These are phyloP conservation scores for Ariolimax columbianus DNA, from an alignment of 2,888 invertebrate genomes.

Conservation along the genomic window DNA sequence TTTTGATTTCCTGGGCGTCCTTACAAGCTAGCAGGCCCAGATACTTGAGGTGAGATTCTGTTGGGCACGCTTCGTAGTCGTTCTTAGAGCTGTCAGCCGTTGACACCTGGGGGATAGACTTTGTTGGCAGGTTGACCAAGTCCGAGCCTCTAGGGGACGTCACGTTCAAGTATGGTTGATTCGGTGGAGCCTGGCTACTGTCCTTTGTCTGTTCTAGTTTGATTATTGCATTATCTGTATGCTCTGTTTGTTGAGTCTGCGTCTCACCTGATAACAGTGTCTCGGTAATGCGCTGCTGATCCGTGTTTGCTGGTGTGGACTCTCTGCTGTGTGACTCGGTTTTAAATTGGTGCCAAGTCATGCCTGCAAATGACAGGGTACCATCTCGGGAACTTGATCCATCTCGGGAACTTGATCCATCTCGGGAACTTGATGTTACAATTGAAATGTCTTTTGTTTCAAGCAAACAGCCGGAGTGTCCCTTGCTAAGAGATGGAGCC, in stretches of 20 bases:
- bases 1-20: conserved; percentile 28
- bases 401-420: too few relatives aligned
- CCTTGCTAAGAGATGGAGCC: too few relatives aligned
- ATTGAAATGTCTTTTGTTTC: too few relatives aligned
- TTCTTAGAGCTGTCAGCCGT: background rate
- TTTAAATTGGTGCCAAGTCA: too few relatives aligned
- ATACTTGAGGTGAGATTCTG: conserved; percentile 38
- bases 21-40: conserved; percentile 41
- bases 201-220: background rate
- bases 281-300: too few relatives aligned
- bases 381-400: too few relatives aligned
- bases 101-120: background rate
- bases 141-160: background rate
- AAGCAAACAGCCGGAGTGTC: too few relatives aligned
- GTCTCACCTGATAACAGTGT: too few relatives aligned
- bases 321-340: too few relatives aligned
- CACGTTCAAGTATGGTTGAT: background rate
- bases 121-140: background rate
- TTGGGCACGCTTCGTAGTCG: conserved; percentile 36
- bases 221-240: background rate
- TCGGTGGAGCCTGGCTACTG: background rate
- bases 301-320: too few relatives aligned
- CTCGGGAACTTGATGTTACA: too few relatives aligned
- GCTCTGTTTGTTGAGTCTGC: background rate
- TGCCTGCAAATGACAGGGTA: too few relatives aligned